A percentile compares a stretch with the other conserved stretches of the same genome.
phyloP scores from a whole-genome alignment of 2,797 vertebrate genomes.

The Falco peregrinus region DNA sequence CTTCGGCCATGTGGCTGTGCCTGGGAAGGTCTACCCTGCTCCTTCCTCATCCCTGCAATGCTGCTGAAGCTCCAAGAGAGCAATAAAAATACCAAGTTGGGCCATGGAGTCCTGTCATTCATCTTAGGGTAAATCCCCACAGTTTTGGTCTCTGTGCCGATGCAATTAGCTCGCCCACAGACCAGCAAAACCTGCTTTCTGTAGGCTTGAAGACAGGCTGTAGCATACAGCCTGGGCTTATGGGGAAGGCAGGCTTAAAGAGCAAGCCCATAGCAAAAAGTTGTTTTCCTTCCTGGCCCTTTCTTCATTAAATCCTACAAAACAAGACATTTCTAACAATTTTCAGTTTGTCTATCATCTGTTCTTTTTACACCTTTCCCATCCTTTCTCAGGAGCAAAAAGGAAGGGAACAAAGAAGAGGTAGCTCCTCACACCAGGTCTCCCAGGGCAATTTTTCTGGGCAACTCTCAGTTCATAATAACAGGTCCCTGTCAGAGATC shows the following conservation, averaged over 20 bases:
- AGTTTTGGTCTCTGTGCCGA: not conserved
- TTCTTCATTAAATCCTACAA: not conserved
- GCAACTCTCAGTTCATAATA: rapidly evolving
- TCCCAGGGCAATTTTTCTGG: rapidly evolving
- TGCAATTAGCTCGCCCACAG: not conserved
- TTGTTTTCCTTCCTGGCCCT: too few relatives aligned
- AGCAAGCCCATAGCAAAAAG: not conserved
- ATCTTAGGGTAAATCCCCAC: rapidly evolving
- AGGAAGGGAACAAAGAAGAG: not conserved
- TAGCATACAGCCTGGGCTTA: rapidly evolving
- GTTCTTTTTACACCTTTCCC: not conserved
- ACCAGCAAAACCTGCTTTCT: not conserved
- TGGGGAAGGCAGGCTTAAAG: not conserved
- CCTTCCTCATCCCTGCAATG: not conserved
- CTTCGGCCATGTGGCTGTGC: not conserved
- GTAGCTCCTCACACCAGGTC: not conserved
- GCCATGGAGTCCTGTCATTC: not conserved
- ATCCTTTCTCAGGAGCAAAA: not conserved
- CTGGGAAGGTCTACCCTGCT: not conserved
- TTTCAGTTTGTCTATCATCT: not conserved
- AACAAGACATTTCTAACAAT: not conserved
- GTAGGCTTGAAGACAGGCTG: not conserved
- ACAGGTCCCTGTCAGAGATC: rapidly evolving
- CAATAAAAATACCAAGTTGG: not conserved
- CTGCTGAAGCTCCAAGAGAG: not conserved